Evolutionary conservation across 2,888 invertebrate genomes (phyloP).

Genomic region (Cyclophora punctaria): DNA sequence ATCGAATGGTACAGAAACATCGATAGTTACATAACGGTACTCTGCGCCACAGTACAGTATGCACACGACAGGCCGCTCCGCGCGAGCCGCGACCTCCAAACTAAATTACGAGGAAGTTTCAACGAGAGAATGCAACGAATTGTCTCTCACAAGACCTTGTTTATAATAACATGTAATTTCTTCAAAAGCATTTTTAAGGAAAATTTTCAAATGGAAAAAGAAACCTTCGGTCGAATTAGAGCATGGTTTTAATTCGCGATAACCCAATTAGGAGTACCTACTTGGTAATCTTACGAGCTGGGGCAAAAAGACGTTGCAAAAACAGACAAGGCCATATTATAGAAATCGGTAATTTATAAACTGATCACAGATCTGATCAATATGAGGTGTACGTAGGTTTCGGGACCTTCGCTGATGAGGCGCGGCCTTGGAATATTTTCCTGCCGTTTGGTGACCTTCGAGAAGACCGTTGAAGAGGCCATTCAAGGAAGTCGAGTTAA

Average conservation of each 20-base stretch:
- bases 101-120: constrained; percentile 6
- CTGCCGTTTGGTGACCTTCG: constrained; percentile 31
- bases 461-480: constrained; percentile 22
- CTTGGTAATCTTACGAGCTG: too few relatives aligned
- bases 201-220: too few relatives aligned
- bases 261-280: too few relatives aligned
- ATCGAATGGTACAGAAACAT: too few relatives aligned
- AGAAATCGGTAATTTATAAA: constrained; percentile 25
- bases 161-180: constrained; percentile 4
- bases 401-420: constrained; percentile 21
- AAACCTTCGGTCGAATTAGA: too few relatives aligned
- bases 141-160: constrained; percentile 4
- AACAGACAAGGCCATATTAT: constrained; percentile 2
- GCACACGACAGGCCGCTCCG: not conserved
- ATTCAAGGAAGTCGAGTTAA: constrained; percentile 6
- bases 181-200: not conserved
- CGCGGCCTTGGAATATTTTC: constrained; percentile 31
- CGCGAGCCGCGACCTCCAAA: constrained; percentile 7
- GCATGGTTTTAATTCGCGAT: too few relatives aligned
- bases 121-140: constrained; percentile 5
- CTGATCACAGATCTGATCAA: constrained; percentile 35
- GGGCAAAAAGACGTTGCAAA: too few relatives aligned
- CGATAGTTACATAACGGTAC: constrained; percentile 4
- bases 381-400: constrained; percentile 30
- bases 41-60: not conserved